These are phyloP conservation scores for Drosophila koepferae DNA, from an alignment of 2,888 invertebrate species.

Conservation along the genomic window DNA sequence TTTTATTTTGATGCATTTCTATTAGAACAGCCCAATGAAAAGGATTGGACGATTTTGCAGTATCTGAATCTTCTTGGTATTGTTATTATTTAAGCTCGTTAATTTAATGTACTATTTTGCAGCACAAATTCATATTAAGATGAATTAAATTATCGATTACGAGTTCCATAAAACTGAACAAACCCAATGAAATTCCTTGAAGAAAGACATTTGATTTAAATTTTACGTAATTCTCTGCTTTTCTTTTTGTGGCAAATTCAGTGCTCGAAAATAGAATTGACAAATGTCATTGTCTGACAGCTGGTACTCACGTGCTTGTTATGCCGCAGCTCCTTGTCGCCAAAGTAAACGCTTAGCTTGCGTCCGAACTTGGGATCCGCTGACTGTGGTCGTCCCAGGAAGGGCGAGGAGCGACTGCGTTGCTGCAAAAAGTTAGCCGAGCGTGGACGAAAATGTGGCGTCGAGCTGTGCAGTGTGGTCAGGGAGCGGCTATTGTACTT, in stretches of 20 bases:
- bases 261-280: background rate
- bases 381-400: conserved; percentile 83
- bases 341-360: conserved; percentile 61
- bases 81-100: background rate
- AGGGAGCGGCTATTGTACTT: conserved; percentile 78
- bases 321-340: conserved; percentile 61
- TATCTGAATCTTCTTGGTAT: too few species aligned
- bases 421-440: conserved; percentile 83
- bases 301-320: conserved; percentile 55
- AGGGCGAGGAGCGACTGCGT: conserved; percentile 80
- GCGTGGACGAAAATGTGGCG: conserved; percentile 77
- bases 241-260: background rate
- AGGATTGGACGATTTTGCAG: too few species aligned
- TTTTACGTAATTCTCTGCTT: background rate
- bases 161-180: too few species aligned
- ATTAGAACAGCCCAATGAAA: too few species aligned
- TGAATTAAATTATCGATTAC: too few species aligned
- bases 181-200: background rate
- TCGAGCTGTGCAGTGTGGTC: conserved; percentile 59
- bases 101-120: background rate
- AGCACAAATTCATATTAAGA: background rate
- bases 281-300: background rate
- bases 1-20: too few species aligned
- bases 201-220: background rate
- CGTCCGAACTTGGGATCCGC: conserved; percentile 83